These are phyloP conservation scores for Limnodromus scolopaceus DNA, from an alignment of 2,797 vertebrate species.

Conservation along the genomic window DNA sequence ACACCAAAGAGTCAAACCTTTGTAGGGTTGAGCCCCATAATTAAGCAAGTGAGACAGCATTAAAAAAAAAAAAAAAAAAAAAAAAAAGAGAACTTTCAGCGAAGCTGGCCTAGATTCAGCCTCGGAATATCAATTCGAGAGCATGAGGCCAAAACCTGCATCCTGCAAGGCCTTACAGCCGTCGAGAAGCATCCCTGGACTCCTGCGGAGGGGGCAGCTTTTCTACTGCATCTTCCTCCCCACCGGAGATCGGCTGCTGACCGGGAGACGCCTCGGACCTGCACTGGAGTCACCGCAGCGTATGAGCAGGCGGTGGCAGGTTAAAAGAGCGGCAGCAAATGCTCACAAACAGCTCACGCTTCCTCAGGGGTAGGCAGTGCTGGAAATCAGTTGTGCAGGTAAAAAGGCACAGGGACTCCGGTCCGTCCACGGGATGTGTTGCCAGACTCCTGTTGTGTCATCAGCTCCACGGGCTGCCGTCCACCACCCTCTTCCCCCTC, in stretches of 20 bases:
- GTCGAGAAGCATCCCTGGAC: background rate
- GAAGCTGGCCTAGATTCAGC: background rate
- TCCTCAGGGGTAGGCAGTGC: background rate
- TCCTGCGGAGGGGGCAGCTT: background rate
- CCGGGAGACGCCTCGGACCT: background rate
- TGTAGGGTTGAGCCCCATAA: background rate
- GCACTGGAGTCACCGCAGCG: background rate
- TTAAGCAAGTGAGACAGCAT: background rate
- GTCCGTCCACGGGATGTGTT: background rate
- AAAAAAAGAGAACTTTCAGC: background rate
- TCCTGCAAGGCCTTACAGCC: background rate
- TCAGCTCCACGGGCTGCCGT: fast-evolving
- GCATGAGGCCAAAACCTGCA: background rate
- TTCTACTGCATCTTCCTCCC: background rate
- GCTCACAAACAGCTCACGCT: background rate
- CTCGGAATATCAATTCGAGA: background rate
- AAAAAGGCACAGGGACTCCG: background rate
- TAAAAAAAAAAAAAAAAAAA: background rate
- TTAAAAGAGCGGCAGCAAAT: fast-evolving
- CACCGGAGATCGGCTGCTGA: background rate
- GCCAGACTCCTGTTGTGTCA: fast-evolving
- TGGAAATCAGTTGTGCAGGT: fast-evolving
- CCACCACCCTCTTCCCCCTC: background rate
- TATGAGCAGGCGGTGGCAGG: too few species aligned
- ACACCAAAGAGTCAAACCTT: background rate